Percentiles rank a stretch among this genome's conserved stretches.
Conservation (phyloP, 2,797 vertebrate genomes). For the Galagoides demidoff region DNA sequence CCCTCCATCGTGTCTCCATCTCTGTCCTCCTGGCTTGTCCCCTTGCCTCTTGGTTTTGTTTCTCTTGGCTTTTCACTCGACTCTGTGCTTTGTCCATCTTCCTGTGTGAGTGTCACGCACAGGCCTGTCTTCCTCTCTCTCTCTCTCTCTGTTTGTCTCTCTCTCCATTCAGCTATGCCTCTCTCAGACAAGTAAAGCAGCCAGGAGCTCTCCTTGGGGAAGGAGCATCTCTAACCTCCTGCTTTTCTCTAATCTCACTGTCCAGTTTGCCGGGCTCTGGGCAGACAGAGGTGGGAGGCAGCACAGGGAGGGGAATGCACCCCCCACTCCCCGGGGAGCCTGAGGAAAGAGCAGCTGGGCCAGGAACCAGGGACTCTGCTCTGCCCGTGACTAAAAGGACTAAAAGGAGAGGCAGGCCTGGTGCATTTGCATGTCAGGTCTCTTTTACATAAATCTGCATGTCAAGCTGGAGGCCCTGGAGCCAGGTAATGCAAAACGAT, state of each 20-base stretch:
- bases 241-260: neutral
- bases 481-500: slow-evolving; percentile 78
- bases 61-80: neutral
- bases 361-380: neutral
- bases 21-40: neutral
- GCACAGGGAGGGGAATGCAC: neutral
- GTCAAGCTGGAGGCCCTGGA: slow-evolving; percentile 69
- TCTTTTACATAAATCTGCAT: slow-evolving; percentile 83
- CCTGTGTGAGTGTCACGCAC: neutral
- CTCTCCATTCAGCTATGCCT: neutral
- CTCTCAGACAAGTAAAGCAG: neutral
- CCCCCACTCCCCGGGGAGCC: neutral
- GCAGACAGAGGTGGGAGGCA: neutral
- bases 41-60: neutral
- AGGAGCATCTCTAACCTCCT: neutral
- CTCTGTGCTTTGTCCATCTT: neutral
- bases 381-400: slow-evolving; percentile 67
- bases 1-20: neutral
- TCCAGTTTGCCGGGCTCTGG: neutral
- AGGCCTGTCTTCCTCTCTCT: neutral
- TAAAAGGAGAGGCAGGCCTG: slow-evolving; percentile 62
- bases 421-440: slow-evolving; percentile 76
- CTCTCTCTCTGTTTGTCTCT: neutral
- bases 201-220: neutral
- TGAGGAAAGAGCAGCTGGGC: slow-evolving; percentile 50